Conservation (phyloP, 2,888 invertebrate species). For the Phaedon cochleariae region DNA sequence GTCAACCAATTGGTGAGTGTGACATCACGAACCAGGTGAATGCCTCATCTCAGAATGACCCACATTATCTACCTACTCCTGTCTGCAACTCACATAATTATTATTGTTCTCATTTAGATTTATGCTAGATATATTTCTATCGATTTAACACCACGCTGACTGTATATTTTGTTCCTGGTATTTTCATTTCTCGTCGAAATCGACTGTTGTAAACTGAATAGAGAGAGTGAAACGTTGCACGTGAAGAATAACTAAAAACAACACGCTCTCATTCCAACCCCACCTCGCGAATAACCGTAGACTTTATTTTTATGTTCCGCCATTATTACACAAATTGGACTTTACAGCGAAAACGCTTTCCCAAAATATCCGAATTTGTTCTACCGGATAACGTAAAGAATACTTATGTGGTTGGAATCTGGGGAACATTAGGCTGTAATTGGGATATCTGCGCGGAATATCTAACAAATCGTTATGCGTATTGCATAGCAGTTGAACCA, state of each 20-base stretch:
- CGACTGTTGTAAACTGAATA: conserved; percentile 37
- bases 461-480: background rate
- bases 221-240: conserved; percentile 48
- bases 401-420: conserved; percentile 26
- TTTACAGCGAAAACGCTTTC: conserved; percentile 43
- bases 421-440: background rate
- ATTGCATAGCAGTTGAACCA: background rate
- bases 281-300: conserved; percentile 34
- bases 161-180: too few relatives aligned
- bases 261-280: conserved; percentile 46
- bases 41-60: too few relatives aligned
- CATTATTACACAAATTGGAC: conserved; percentile 50
- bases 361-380: conserved; percentile 41
- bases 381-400: conserved; percentile 31
- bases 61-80: too few relatives aligned
- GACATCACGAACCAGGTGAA: too few relatives aligned
- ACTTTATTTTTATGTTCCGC: conserved; percentile 49
- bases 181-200: too few relatives aligned
- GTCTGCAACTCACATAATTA: too few relatives aligned
- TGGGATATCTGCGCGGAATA: background rate
- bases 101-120: too few relatives aligned
- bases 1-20: too few relatives aligned
- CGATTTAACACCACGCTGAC: too few relatives aligned
- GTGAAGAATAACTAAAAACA: conserved; percentile 51
- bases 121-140: too few relatives aligned